These are phyloP conservation scores for Gouania willdenowi DNA, from an alignment of 2,797 vertebrate genomes.

Conservation along the genomic window DNA sequence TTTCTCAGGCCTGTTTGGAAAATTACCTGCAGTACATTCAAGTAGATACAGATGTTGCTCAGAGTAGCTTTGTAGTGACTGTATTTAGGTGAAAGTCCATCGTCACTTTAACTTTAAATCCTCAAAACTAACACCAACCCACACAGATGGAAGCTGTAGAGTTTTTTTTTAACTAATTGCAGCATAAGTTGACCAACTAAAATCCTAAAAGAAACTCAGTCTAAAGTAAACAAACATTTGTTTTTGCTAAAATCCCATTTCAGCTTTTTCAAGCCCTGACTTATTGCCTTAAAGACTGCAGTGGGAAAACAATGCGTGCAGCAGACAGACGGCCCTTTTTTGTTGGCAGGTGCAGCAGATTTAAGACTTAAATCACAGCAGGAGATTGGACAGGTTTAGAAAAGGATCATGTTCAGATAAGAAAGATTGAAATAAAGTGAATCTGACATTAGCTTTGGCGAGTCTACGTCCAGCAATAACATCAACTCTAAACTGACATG, in stretches of 20 bases:
- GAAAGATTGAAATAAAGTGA: conserved; percentile 1
- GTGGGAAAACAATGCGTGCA: conserved; percentile 22
- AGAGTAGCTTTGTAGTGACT: conserved; percentile 18
- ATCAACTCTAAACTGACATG: too few species aligned
- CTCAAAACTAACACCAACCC: conserved; percentile 11
- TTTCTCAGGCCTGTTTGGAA: too few species aligned
- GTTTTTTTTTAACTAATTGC: conserved; percentile 42
- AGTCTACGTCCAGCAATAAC: not conserved
- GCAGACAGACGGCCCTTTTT: conserved; percentile 12
- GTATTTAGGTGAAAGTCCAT: conserved; percentile 31
- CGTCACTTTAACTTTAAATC: conserved; percentile 30
- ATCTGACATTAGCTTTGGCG: conserved; percentile 5
- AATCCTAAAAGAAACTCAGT: conserved; percentile 33
- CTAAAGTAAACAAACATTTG: conserved; percentile 57
- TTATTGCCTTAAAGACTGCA: conserved; percentile 5
- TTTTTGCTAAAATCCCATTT: conserved; percentile 59
- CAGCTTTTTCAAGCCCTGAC: conserved; percentile 23
- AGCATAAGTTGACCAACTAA: conserved; percentile 39
- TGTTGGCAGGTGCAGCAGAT: conserved; percentile 11
- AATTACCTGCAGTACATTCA: too few species aligned
- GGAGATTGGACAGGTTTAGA: conserved; percentile 11
- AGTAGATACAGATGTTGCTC: conserved; percentile 52
- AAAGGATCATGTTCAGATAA: conserved; percentile 13
- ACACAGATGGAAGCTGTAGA: conserved; percentile 38
- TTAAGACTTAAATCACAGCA: conserved; percentile 34